Percentiles rank a stretch among this genome's conserved stretches.
phyloP scores from a whole-genome alignment of 2,113 vertebrate species.

The Myocastor coypus region DNA sequence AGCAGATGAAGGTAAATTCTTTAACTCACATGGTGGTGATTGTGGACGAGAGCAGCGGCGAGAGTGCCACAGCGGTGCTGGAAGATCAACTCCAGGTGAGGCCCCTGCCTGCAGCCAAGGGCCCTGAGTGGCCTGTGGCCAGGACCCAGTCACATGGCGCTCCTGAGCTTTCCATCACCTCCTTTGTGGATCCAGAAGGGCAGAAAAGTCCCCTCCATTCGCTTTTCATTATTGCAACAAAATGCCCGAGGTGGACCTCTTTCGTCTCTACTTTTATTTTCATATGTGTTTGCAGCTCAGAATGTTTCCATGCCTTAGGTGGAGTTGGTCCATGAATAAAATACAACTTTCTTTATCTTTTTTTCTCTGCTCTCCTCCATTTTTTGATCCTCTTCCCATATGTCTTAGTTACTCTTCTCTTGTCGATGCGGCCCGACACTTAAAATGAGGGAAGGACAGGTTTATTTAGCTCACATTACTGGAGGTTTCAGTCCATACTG shows the following conservation, averaged over 20 bases:
- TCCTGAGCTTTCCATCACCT: neutral
- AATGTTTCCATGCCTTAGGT: neutral
- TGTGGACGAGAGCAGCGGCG: constrained; percentile 96
- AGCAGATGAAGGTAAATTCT: constrained; percentile 99
- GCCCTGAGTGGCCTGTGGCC: neutral
- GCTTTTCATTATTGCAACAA: neutral
- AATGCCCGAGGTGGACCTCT: neutral
- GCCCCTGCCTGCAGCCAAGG: accelerated
- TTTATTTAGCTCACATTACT: no score
- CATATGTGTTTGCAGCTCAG: neutral
- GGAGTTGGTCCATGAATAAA: neutral
- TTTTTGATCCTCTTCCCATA: neutral
- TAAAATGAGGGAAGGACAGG: no score
- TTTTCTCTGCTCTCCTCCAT: neutral
- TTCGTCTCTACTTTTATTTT: neutral
- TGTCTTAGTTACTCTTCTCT: no score
- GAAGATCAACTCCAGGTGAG: constrained; percentile 96
- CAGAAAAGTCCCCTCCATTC: neutral
- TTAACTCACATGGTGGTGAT: constrained; percentile 99
- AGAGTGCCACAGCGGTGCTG: constrained; percentile 93
- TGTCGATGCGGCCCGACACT: no score
- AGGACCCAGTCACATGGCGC: accelerated
- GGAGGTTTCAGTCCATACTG: no score
- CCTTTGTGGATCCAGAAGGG: neutral
- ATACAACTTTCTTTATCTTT: neutral